Base-by-base conservation (phyloP, 2,797 vertebrate genomes). In the Coendou prehensilis region DNA sequence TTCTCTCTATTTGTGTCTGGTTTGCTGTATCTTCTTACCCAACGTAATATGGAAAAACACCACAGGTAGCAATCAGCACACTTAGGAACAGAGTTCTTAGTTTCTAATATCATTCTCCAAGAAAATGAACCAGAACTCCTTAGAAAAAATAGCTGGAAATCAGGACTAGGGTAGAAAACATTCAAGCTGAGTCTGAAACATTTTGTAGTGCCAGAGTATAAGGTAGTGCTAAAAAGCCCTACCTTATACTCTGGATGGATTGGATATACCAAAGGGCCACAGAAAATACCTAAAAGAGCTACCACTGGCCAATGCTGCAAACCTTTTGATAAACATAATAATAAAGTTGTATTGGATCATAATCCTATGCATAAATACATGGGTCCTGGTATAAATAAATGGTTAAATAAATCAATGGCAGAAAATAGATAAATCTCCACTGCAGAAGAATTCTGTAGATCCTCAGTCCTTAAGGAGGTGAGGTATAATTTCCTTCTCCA, bases 301-400 rank as follows among this genome's bases (percentile, higher is more conserved):
- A 28, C n/a, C 23, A n/a, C 1, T 30, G 26, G 15, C 7, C 11
- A 14, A 75, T 9, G 1, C 18, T 33, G 7, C 6, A 5, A 13
- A 47, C 18, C 26, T 41, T 52, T 41, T 26, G 59, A 67, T 33
- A 64, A 37, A 22, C 28, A 76, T 10, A 61, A 78, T 6, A 41
- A 11, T 45, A 33, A 78, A n/a, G 14, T n/a, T 37, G 33, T 28
- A 11, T 37, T 63, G 22, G 15, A 26, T 30, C 37, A 30, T 22
- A 56, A 30, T 54, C 8, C 75, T 52, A 54, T 20, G n/a, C 6
- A 47, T 54, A 80, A 54, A 54, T 67, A 54, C 23, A 54, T 20
- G 47, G 23, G 33, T 28, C 15, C 75, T 37, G n/a, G 63, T 37
- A 37, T 20, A 37, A n/a, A 26, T n/a, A 18, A 78, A 61, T 33